Percentiles rank a stretch among this genome's conserved stretches.
Evolutionary conservation across 2,888 invertebrate genomes (phyloP).

Genomic region (Mylabris sibirica): DNA sequence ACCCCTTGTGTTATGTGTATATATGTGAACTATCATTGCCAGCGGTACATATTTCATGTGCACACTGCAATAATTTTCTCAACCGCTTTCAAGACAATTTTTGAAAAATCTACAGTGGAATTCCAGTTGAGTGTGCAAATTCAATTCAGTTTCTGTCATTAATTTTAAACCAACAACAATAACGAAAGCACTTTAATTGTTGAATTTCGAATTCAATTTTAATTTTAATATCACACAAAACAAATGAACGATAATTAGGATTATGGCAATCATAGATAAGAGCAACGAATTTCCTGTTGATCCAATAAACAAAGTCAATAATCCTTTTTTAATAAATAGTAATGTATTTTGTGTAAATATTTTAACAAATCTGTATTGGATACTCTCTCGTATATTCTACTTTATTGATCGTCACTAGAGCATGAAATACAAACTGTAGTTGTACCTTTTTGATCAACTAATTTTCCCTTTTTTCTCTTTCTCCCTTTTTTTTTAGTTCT

Average conservation of each 20-base stretch:
- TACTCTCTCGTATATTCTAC: background rate
- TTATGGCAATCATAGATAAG: background rate
- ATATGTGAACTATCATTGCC: slow-evolving; percentile 2
- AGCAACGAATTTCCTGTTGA: slow-evolving; percentile 4
- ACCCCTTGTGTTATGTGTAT: background rate
- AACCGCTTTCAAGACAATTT: background rate
- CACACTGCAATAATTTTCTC: background rate
- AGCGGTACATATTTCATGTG: slow-evolving; percentile 2
- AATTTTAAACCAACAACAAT: background rate
- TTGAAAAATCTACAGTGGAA: background rate
- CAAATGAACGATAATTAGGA: too few species aligned
- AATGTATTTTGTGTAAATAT: background rate
- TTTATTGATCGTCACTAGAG: slow-evolving; percentile 31
- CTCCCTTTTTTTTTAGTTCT: too few species aligned
- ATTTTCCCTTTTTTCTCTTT: slow-evolving; percentile 42
- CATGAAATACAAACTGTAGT: slow-evolving; percentile 44
- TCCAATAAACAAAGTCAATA: slow-evolving; percentile 23
- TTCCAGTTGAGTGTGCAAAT: background rate
- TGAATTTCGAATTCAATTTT: background rate
- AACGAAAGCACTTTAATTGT: background rate
- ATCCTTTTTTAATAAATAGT: slow-evolving; percentile 28
- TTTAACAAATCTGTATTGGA: background rate
- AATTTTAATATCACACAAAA: slow-evolving; percentile 1
- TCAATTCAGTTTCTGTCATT: background rate
- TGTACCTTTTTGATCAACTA: slow-evolving; percentile 46